Conservation (phyloP, 2,113 vertebrate genomes). For the Dicentrarchus labrax region DNA sequence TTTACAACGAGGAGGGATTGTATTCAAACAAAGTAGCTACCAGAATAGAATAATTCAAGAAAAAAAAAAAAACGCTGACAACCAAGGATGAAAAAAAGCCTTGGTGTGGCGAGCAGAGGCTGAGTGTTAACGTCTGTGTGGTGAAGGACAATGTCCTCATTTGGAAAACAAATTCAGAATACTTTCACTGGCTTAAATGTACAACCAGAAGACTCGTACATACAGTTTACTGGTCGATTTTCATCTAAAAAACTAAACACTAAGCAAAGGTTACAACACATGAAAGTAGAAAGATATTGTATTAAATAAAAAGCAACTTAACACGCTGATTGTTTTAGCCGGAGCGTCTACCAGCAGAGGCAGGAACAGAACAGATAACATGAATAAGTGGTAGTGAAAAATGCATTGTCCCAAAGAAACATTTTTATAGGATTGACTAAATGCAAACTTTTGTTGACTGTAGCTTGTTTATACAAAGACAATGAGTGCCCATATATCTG, state of each 20-base stretch:
- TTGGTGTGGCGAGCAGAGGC: conserved; percentile 1
- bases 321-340: too few species aligned
- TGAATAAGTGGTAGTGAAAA: neutral
- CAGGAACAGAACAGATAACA: too few species aligned
- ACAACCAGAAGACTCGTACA: neutral
- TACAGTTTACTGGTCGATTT: neutral
- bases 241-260: neutral
- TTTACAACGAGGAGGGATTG: conserved; percentile 17
- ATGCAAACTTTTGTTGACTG: neutral
- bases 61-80: conserved; percentile 52
- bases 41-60: conserved; percentile 9
- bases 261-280: neutral
- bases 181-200: neutral
- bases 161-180: conserved; percentile 43
- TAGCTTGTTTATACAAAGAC: neutral
- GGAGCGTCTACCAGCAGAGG: too few species aligned
- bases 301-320: too few species aligned
- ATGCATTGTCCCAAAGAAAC: neutral
- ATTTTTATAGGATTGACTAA: neutral
- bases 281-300: too few species aligned
- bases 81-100: conserved; percentile 16
- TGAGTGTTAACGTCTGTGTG: neutral
- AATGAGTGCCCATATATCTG: neutral
- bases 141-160: conserved; percentile 58
- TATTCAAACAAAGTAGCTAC: conserved; percentile 23